Conservation (phyloP, 2,797 vertebrate species). For the Labroides dimidiatus region DNA sequence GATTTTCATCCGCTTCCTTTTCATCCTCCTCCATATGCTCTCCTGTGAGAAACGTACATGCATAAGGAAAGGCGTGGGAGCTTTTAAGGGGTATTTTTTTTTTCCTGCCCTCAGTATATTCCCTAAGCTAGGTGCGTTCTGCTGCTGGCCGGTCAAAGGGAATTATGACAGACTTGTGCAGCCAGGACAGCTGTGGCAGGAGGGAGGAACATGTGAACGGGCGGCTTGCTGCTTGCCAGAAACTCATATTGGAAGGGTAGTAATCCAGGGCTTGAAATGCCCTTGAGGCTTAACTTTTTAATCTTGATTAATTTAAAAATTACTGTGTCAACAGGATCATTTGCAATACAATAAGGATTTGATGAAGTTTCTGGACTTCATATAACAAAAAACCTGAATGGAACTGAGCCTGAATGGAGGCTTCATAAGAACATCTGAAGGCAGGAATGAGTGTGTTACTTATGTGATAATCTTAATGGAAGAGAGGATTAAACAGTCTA, state of each 20-base stretch:
- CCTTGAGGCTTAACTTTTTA: background rate
- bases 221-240: slow-evolving; percentile 2
- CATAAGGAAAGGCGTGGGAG: background rate
- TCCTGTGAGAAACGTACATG: slow-evolving; percentile 23
- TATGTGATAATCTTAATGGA: slow-evolving; percentile 41
- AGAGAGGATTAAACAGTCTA: slow-evolving; percentile 17
- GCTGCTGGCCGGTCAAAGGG: slow-evolving; percentile 48
- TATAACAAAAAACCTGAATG: slow-evolving; percentile 18
- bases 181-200: slow-evolving; percentile 30
- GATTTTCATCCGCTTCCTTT: slow-evolving; percentile 23
- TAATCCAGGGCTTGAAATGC: slow-evolving; percentile 20
- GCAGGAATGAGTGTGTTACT: slow-evolving; percentile 7
- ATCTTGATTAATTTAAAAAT: slow-evolving; percentile 5
- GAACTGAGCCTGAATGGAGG: slow-evolving; percentile 17
- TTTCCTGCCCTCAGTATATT: slow-evolving; percentile 6
- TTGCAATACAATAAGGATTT: slow-evolving; percentile 12
- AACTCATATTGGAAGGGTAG: slow-evolving; percentile 8
- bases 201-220: slow-evolving; percentile 22
- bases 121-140: slow-evolving; percentile 25
- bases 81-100: slow-evolving; percentile 3
- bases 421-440: slow-evolving; percentile 2
- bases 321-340: background rate
- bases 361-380: background rate
- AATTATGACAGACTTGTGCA: slow-evolving; percentile 44
- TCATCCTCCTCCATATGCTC: slow-evolving; percentile 49